Conservation (phyloP, 2,113 vertebrate species). For the Barbus barbus region DNA sequence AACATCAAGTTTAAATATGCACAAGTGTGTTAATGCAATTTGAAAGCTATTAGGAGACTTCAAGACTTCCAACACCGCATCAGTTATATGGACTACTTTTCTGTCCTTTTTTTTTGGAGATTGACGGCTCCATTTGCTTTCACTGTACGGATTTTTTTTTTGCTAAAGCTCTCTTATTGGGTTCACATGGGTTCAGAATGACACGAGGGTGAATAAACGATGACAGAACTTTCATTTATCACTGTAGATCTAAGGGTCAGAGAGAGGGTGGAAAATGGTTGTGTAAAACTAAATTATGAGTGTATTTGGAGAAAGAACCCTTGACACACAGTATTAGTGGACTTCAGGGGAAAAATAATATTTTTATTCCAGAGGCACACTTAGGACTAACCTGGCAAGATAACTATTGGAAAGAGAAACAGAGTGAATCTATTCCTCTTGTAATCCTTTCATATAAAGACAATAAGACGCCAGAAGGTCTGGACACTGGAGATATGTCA, state of each 20-base stretch:
- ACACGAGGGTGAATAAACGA: not conserved
- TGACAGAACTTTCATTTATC: not conserved
- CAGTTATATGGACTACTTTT: not conserved
- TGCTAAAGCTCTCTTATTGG: not conserved
- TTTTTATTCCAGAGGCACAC: not conserved
- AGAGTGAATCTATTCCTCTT: conserved; percentile 27
- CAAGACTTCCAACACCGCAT: not conserved
- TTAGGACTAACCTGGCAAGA: not conserved
- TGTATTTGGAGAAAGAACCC: not conserved
- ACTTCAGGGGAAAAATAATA: not conserved
- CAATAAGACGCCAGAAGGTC: conserved; percentile 54
- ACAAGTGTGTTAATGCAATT: not conserved
- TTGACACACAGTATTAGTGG: not conserved
- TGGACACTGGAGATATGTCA: conserved; percentile 51
- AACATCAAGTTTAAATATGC: not conserved
- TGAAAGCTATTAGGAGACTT: not conserved
- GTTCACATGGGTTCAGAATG: not conserved
- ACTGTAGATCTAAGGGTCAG: not conserved
- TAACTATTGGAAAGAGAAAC: not conserved
- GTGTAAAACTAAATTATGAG: not conserved
- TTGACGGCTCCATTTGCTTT: not conserved
- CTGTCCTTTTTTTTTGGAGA: not conserved
- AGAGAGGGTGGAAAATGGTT: conserved; percentile 2
- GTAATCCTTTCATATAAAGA: conserved; percentile 44
- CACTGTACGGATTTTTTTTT: not conserved